These are phyloP conservation scores for Mirounga angustirostris DNA, from an alignment of 2,113 vertebrate genomes.

Conservation along the genomic window DNA sequence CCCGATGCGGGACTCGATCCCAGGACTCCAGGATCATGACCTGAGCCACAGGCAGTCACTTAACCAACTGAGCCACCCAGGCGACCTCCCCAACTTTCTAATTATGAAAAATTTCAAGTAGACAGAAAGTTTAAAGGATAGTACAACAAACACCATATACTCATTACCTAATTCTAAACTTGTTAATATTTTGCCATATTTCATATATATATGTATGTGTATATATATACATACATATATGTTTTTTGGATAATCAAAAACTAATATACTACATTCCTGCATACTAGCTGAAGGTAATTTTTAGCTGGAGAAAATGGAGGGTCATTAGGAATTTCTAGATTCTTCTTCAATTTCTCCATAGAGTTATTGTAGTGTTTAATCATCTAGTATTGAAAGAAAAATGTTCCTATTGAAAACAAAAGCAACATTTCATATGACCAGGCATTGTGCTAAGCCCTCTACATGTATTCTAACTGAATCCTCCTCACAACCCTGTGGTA, in stretches of 20 bases:
- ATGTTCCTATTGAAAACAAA: background rate
- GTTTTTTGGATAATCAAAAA: background rate
- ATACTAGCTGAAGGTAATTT: background rate
- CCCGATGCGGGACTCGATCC: too few species aligned
- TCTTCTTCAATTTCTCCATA: background rate
- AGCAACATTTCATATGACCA: background rate
- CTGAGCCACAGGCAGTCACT: too few species aligned
- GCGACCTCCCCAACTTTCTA: background rate
- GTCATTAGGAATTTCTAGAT: background rate
- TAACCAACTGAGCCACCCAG: too few species aligned
- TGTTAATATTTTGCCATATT: background rate
- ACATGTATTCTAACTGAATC: background rate
- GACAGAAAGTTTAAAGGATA: constrained; percentile 4
- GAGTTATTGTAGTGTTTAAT: background rate
- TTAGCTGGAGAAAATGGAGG: constrained; percentile 31
- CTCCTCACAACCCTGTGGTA: background rate
- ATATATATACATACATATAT: background rate
- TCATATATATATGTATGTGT: background rate
- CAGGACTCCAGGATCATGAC: too few species aligned
- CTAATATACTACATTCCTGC: background rate
- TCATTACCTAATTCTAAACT: background rate
- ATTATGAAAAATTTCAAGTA: background rate
- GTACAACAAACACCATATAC: background rate
- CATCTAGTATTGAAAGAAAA: background rate
- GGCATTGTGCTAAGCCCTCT: background rate